Percentiles rank a stretch among this genome's conserved stretches.
phyloP scores from a whole-genome alignment of 2,888 invertebrate species.

The Drosophila monieri region DNA sequence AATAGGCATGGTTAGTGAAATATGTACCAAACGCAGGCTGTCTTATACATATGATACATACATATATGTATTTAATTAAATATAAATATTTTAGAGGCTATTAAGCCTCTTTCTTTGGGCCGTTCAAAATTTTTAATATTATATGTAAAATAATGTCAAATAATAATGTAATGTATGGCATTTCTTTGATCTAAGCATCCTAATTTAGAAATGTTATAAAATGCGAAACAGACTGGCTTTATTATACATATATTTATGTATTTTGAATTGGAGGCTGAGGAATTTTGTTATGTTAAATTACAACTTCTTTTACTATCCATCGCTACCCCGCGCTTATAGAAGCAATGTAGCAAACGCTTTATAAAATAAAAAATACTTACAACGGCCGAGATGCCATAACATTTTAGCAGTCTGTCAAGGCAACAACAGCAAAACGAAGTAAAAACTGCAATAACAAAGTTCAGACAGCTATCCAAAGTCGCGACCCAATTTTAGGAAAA shows the following conservation, averaged over 20 bases:
- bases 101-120: too few relatives aligned
- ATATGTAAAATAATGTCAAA: too few relatives aligned
- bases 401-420: background rate
- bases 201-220: background rate
- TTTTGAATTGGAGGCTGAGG: background rate
- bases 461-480: slow-evolving; percentile 34
- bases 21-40: background rate
- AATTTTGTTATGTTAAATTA: background rate
- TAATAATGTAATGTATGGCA: too few relatives aligned
- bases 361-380: slow-evolving; percentile 11
- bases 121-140: too few relatives aligned
- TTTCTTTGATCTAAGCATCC: too few relatives aligned
- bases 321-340: background rate
- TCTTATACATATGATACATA: too few relatives aligned
- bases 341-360: background rate
- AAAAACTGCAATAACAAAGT: slow-evolving; percentile 38
- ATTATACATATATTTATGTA: background rate
- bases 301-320: background rate
- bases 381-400: slow-evolving; percentile 29
- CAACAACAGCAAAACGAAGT: slow-evolving; percentile 18
- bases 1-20: background rate
- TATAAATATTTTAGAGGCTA: too few relatives aligned
- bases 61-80: too few relatives aligned
- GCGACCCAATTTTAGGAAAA: slow-evolving; percentile 76
- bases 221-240: background rate